phyloP scores from a whole-genome alignment of 2,113 vertebrate species.

The rat (Rattus norvegicus) region DNA sequence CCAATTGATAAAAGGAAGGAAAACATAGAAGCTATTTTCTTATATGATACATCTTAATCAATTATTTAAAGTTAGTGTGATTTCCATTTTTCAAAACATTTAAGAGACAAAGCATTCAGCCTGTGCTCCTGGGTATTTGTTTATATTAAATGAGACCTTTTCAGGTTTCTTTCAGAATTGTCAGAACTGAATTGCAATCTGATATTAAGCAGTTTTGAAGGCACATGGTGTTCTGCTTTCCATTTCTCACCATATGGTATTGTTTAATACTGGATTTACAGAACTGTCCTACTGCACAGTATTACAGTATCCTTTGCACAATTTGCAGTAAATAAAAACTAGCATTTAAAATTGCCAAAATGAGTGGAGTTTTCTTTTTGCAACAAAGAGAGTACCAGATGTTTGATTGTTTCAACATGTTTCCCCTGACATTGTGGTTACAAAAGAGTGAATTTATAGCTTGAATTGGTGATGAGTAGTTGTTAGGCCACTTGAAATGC shows the following conservation, averaged over 20 bases:
- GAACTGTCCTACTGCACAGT: conserved; percentile 70
- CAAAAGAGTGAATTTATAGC: conserved; percentile 51
- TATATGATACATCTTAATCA: conserved; percentile 37
- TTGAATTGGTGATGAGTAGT: conserved; percentile 13
- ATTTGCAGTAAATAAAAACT: conserved; percentile 86
- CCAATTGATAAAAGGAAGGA: conserved; percentile 50
- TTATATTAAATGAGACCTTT: conserved; percentile 51
- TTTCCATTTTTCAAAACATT: conserved; percentile 38
- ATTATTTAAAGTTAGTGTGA: conserved; percentile 34
- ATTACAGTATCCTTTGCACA: conserved; percentile 83
- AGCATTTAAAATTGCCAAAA: conserved; percentile 82
- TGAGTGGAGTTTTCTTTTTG: conserved; percentile 72
- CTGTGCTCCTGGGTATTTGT: conserved; percentile 37
- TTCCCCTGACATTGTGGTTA: conserved; percentile 44
- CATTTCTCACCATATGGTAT: conserved; percentile 50
- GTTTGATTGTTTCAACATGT: conserved; percentile 42
- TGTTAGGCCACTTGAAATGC: background rate
- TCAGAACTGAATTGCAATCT: conserved; percentile 63
- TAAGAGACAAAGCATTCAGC: background rate
- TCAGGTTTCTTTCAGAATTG: conserved; percentile 52
- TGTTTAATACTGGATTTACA: conserved; percentile 68
- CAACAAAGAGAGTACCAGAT: conserved; percentile 21
- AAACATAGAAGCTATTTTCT: background rate
- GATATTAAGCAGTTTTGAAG: conserved; percentile 55
- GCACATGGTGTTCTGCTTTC: conserved; percentile 63